phyloP scores from a whole-genome alignment of 2,888 invertebrate species.

The Magallana nippona region DNA sequence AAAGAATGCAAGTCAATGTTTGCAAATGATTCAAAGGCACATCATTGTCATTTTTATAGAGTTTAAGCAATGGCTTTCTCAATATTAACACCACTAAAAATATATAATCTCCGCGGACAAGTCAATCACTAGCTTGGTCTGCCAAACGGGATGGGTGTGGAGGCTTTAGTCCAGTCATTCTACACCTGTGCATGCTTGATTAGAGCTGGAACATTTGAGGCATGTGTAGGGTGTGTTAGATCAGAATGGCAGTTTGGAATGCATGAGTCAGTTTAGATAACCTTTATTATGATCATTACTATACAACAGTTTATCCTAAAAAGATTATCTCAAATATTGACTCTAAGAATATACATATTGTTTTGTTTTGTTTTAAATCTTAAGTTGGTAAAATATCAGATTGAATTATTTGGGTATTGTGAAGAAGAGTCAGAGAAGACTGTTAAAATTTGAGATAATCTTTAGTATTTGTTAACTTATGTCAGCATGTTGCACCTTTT shows the following conservation, averaged over 20 bases:
- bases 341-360: too few relatives aligned
- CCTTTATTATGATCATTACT: background rate
- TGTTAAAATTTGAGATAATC: constrained; percentile 20
- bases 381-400: background rate
- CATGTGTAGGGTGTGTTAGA: constrained; percentile 31
- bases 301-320: background rate
- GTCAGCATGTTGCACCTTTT: constrained; percentile 41
- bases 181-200: constrained; percentile 23
- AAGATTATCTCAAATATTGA: constrained; percentile 20
- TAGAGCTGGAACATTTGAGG: constrained; percentile 33
- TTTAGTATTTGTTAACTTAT: constrained; percentile 11
- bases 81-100: constrained; percentile 27
- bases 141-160: constrained; percentile 9
- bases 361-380: background rate
- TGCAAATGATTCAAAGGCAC: background rate
- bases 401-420: background rate
- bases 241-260: constrained; percentile 17
- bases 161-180: background rate
- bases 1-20: constrained; percentile 23
- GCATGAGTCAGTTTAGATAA: constrained; percentile 31
- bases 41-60: constrained; percentile 14
- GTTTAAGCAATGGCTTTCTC: constrained; percentile 12
- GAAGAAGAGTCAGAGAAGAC: background rate
- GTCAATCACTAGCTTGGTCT: constrained; percentile 10
- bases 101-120: constrained; percentile 14